A percentile compares a stretch with the other conserved stretches of the same genome.
Conservation (phyloP, 2,888 invertebrate genomes). For the Bhutanitis thaidina region DNA sequence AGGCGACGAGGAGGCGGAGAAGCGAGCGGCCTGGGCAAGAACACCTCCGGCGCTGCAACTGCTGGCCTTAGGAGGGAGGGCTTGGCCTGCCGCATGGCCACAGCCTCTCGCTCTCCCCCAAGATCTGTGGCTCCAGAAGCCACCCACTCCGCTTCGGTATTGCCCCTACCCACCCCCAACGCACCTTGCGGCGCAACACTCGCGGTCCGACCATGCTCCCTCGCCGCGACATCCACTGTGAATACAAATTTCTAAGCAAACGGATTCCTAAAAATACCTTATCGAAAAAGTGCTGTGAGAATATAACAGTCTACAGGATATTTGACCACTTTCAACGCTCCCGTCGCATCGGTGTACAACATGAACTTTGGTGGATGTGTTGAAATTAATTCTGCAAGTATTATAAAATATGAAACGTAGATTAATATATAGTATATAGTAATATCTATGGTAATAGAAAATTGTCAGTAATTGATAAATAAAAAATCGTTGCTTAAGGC, state of each 20-base stretch:
- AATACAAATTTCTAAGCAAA: constrained; percentile 24
- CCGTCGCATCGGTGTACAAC: background rate
- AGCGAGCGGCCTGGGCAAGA: constrained; percentile 77
- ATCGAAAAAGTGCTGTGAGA: constrained; percentile 47
- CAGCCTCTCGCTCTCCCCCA: constrained; percentile 81
- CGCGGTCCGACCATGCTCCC: constrained; percentile 54
- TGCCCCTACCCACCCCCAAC: constrained; percentile 82
- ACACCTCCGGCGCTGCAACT: constrained; percentile 69
- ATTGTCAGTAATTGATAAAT: constrained; percentile 44
- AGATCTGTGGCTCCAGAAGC: constrained; percentile 96
- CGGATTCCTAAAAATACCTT: background rate
- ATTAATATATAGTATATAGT: constrained; percentile 33
- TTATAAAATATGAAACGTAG: constrained; percentile 35
- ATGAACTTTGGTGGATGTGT: constrained; percentile 11
- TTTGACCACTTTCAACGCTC: constrained; percentile 9
- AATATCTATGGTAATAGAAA: constrained; percentile 33
- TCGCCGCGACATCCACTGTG: constrained; percentile 68
- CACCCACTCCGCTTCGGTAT: constrained; percentile 79
- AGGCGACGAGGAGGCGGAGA: constrained; percentile 78
- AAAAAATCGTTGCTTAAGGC: constrained; percentile 35
- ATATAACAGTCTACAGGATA: constrained; percentile 6
- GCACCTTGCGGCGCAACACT: constrained; percentile 30
- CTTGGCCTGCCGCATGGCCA: constrained; percentile 81
- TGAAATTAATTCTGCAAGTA: constrained; percentile 20
- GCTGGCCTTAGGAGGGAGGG: constrained; percentile 82